Evolutionary conservation across 2,113 vertebrate genomes (phyloP), one percentile per base, ranked within the genome.

Genomic region (Alexandromys fortis): DNA sequence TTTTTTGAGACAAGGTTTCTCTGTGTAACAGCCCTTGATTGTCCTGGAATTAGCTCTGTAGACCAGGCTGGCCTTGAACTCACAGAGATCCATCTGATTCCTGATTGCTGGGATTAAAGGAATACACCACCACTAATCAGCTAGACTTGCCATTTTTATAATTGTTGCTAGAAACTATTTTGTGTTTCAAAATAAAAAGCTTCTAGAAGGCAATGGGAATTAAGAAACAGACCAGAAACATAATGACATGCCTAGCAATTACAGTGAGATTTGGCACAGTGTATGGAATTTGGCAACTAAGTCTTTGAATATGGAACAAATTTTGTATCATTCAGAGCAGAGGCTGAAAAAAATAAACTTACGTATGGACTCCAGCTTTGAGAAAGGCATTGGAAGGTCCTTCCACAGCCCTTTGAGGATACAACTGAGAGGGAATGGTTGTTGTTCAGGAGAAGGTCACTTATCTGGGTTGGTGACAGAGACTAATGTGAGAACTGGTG

Each of bases 161-260:
- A 81, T 0, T 85, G 5, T 76, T 92, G 26, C 58, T 65, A 65
- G 67, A 86, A 91, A 42, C 14, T 88, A 47, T 83, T 86, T 70
- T 91, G 28, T 63, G 47, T 92, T 78, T 47, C 65, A 91, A 65
- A 38, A 3, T 1, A 52, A 86, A 78, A 63, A 35, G 65, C 75
- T 94, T 0, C 92, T 94, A 97, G 95, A 95, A 98, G 89, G 58
- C 95, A 97, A 91, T 86, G 76, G 63, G 97, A 90, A 77, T 85
- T 89, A n/a, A 98, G 49, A 91, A 97, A 96, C 8, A 33, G 12
- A 65, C 67, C 73, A 55, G 79, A 92, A 92, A 61, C 8, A 90
- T 87, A 92, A 19, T 21, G 86, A 55, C 4, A 4, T 1, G 3
- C 58, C 28, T 63, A 79, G 7, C 19, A 79, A 67, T 26, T 45